phyloP scores from a whole-genome alignment of 2,888 invertebrate genomes.

The Allacma fusca region DNA sequence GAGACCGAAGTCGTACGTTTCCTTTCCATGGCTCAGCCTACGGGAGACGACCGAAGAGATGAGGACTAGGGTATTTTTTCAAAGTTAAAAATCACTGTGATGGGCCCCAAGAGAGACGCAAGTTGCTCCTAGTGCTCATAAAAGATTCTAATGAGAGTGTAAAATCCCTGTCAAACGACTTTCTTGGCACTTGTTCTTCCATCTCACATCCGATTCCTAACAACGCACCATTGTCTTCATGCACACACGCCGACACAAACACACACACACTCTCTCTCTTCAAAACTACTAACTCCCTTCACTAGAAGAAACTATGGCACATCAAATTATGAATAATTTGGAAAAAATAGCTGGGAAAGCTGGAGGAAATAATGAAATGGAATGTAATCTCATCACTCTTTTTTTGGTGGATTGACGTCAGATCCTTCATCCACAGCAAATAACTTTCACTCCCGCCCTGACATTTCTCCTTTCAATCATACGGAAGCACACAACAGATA shows the following conservation, averaged over 20 bases:
- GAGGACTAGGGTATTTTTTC: conserved; percentile 2
- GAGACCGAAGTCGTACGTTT: neutral
- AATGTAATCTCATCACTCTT: no score
- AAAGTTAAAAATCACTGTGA: conserved; percentile 23
- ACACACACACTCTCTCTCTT: no score
- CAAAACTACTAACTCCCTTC: no score
- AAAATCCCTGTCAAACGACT: conserved; percentile 35
- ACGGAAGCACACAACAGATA: neutral
- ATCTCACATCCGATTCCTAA: conserved; percentile 15
- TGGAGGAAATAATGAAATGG: no score
- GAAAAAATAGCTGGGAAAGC: no score
- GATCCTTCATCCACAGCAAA: neutral
- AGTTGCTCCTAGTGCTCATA: conserved; percentile 31
- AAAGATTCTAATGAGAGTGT: conserved; percentile 43
- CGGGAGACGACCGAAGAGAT: conserved; percentile 11
- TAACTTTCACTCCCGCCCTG: conserved; percentile 5
- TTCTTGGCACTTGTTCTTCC: conserved; percentile 25
- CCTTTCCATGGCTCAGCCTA: no score
- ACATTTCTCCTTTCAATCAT: neutral
- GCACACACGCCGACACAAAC: neutral
- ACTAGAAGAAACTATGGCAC: no score
- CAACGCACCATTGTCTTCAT: no score
- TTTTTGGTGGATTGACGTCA: no score
- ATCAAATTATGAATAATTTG: no score
- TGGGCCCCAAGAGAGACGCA: conserved; percentile 23